phyloP scores from a whole-genome alignment of 1,140 invertebrate species.

The Battus philenor region DNA sequence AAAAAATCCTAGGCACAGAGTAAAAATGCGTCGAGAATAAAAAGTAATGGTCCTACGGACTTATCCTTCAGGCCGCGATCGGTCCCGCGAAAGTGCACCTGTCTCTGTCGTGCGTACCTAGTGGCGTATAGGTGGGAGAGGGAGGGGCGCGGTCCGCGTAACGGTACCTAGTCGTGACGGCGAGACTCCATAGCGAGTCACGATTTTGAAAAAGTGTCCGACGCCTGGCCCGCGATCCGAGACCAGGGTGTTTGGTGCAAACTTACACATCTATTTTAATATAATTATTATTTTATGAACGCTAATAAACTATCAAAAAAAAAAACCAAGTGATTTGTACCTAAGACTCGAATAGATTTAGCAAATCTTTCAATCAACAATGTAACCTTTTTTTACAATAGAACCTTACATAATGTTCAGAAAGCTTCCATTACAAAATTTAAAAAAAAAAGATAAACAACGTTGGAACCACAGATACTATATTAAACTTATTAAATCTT shows the following conservation, averaged over 20 bases:
- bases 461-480: no score
- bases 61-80: slow-evolving; percentile 36
- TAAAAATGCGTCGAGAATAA: slow-evolving; percentile 6
- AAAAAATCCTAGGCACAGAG: background rate
- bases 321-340: no score
- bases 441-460: no score
- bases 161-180: slow-evolving; percentile 63
- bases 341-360: no score
- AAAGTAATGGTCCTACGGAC: slow-evolving; percentile 26
- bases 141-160: slow-evolving; percentile 39
- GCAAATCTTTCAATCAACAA: no score
- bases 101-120: slow-evolving; percentile 34
- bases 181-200: slow-evolving; percentile 54
- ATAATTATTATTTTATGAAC: no score
- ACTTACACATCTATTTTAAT: no score
- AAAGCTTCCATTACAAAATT: no score
- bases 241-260: slow-evolving; percentile 29
- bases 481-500: no score
- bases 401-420: no score
- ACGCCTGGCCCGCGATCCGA: slow-evolving; percentile 47
- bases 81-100: slow-evolving; percentile 18
- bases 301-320: no score
- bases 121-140: slow-evolving; percentile 23
- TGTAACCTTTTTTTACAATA: no score
- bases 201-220: slow-evolving; percentile 72